phyloP scores from a whole-genome alignment of 2,797 vertebrate genomes.

The Clarias pachynema region DNA sequence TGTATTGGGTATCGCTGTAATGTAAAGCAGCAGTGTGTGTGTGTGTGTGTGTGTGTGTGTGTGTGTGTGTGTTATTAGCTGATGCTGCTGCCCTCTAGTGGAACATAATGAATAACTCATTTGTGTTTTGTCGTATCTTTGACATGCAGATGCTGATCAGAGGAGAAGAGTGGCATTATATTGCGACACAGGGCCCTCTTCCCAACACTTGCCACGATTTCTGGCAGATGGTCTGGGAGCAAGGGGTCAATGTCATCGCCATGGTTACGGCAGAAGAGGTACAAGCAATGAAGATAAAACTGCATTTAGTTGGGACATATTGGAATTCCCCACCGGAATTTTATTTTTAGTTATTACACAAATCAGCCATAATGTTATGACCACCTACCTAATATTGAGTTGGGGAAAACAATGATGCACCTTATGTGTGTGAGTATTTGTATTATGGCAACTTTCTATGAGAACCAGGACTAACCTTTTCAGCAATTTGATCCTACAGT shows the following conservation, averaged over 20 bases:
- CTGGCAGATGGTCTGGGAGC: slow-evolving; percentile 99
- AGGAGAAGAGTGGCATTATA: slow-evolving; percentile 96
- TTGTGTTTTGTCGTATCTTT: slow-evolving; percentile 10
- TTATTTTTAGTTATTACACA: too few species aligned
- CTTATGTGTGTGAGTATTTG: too few species aligned
- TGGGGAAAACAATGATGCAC: too few species aligned
- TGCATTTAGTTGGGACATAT: background rate
- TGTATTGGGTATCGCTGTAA: background rate
- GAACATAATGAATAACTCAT: background rate
- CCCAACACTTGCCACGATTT: slow-evolving; percentile 95
- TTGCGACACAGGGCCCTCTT: slow-evolving; percentile 93
- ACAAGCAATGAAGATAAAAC: slow-evolving; percentile 43
- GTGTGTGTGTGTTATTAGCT: too few species aligned
- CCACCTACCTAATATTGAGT: too few species aligned
- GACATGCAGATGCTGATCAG: slow-evolving; percentile 84
- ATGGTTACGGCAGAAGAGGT: slow-evolving; percentile 99
- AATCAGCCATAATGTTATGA: too few species aligned
- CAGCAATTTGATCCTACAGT: too few species aligned
- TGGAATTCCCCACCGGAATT: background rate
- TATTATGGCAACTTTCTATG: too few species aligned
- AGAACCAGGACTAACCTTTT: too few species aligned
- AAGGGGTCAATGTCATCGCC: slow-evolving; percentile 95
- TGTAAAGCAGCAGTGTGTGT: background rate
- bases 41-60: too few species aligned
- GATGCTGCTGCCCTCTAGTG: slow-evolving; percentile 62